Conservation (phyloP, 1,140 invertebrate species). For the Bombus huntii region DNA sequence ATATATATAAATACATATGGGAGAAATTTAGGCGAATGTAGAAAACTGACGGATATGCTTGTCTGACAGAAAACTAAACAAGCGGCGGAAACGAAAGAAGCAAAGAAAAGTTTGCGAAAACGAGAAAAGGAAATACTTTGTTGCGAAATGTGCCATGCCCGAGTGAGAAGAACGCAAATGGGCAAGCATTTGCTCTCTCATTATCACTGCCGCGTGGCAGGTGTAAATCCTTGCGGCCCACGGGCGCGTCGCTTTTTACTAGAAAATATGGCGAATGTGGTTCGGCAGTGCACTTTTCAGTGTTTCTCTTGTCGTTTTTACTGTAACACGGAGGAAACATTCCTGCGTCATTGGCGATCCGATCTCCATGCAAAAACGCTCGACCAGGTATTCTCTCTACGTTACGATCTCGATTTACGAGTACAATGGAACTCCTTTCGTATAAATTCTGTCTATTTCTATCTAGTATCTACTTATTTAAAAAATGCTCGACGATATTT, state of each 20-base stretch:
- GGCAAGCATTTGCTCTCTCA: slow-evolving; percentile 93
- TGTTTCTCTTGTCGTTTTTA: slow-evolving; percentile 93
- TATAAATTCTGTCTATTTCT: too few species aligned
- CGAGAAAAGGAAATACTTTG: slow-evolving; percentile 84
- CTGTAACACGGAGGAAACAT: slow-evolving; percentile 89
- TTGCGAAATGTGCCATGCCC: slow-evolving; percentile 88
- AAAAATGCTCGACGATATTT: neutral
- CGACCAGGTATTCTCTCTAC: slow-evolving; percentile 25
- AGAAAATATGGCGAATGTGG: slow-evolving; percentile 89
- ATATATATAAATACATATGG: too few species aligned
- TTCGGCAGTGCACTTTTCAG: slow-evolving; percentile 91
- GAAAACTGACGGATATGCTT: neutral
- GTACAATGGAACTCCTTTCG: too few species aligned
- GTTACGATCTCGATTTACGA: too few species aligned
- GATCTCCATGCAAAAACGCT: slow-evolving; percentile 84
- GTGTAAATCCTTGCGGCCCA: slow-evolving; percentile 79
- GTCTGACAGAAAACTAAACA: slow-evolving; percentile 64
- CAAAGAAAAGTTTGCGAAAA: slow-evolving; percentile 77
- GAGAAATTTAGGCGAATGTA: too few species aligned
- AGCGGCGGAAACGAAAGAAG: slow-evolving; percentile 69
- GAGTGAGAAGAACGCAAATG: slow-evolving; percentile 87
- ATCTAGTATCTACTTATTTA: neutral
- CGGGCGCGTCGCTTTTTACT: slow-evolving; percentile 86
- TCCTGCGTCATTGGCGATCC: slow-evolving; percentile 90
- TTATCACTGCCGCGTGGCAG: slow-evolving; percentile 89